A percentile compares a stretch with the other conserved stretches of the same genome.
Conservation (phyloP, 1,140 invertebrate species). For the Augochlora pura region DNA sequence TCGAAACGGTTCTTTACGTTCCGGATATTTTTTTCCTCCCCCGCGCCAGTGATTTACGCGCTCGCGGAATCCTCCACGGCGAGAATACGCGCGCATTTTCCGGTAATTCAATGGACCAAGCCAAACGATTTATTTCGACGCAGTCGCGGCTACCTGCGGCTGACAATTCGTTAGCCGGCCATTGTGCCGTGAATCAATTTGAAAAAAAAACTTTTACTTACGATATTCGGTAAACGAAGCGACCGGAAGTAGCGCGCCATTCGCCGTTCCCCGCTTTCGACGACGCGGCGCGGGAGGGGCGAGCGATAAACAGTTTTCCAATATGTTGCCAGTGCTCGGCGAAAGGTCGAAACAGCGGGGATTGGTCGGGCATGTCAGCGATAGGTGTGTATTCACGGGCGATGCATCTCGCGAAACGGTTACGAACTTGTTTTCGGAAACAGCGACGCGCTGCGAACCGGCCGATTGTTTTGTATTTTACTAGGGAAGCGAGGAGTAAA, state of each 20-base stretch:
- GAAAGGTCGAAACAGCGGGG: not conserved
- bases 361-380: not conserved
- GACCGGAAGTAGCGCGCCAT: too few species aligned
- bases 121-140: not conserved
- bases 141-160: not conserved
- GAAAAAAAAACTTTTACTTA: too few species aligned
- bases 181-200: not conserved
- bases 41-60: not conserved
- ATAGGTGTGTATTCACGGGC: not conserved
- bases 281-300: not conserved
- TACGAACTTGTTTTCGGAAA: not conserved
- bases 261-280: too few species aligned
- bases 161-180: not conserved
- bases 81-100: not conserved
- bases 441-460: not conserved
- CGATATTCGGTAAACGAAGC: too few species aligned
- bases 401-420: not conserved
- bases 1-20: not conserved
- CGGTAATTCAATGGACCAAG: conserved; percentile 14
- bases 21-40: not conserved
- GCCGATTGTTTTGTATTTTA: not conserved
- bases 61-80: not conserved
- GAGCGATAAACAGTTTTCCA: not conserved
- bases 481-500: not conserved
- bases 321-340: too few species aligned